Percentiles rank a stretch among this genome's conserved stretches.
These are phyloP conservation scores for Motacilla tschutschensis DNA, from an alignment of 2,113 vertebrate species.

Conservation along the genomic window DNA sequence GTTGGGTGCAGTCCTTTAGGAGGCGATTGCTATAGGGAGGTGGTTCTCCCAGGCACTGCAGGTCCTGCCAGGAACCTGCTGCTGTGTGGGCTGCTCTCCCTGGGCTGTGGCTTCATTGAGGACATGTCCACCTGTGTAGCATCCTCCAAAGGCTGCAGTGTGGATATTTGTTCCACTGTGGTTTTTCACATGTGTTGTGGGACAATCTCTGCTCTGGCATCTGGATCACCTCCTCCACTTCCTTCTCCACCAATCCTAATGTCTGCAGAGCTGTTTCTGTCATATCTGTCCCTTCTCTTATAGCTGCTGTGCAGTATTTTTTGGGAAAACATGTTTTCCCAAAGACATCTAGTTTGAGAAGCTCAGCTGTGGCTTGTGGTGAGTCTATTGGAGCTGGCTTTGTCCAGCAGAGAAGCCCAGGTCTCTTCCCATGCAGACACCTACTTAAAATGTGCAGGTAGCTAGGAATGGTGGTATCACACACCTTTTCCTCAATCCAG, in stretches of 20 bases:
- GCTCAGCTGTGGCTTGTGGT: neutral
- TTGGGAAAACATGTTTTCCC: neutral
- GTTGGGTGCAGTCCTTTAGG: neutral
- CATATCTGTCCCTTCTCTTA: neutral
- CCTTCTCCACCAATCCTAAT: neutral
- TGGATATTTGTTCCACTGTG: neutral
- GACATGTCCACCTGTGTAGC: neutral
- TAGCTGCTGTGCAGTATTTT: neutral
- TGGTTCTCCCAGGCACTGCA: rapidly evolving
- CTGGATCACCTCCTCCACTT: neutral
- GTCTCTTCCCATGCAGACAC: neutral
- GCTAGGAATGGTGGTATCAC: neutral
- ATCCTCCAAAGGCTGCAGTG: neutral
- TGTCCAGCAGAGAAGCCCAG: neutral
- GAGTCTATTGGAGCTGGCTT: neutral
- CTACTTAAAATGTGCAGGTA: rapidly evolving
- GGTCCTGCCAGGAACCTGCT: neutral
- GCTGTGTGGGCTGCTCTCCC: neutral
- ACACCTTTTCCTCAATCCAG: neutral
- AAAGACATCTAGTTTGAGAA: neutral
- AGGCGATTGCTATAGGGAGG: neutral
- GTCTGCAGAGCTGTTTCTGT: neutral
- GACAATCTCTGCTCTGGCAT: neutral
- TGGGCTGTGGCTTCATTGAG: neutral
- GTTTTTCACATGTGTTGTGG: rapidly evolving